A percentile compares a stretch with the other conserved stretches of the same genome.
These are phyloP conservation scores for Phaedon cochleariae DNA, from an alignment of 2,888 invertebrate species.

Conservation along the genomic window DNA sequence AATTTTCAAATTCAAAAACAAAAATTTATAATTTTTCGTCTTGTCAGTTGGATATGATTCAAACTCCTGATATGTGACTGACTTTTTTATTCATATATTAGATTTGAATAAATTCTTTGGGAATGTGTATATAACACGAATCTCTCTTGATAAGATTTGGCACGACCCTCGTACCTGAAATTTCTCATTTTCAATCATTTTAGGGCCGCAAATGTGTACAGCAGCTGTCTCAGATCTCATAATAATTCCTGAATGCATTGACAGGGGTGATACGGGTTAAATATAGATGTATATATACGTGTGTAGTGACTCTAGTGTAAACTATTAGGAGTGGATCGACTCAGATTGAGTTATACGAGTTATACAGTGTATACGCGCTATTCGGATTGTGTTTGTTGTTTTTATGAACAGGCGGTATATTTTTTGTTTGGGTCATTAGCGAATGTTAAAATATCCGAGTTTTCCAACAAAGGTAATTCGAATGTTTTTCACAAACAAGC, in stretches of 20 bases:
- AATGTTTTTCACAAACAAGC: too few relatives aligned
- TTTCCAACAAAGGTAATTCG: too few relatives aligned
- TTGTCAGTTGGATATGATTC: too few relatives aligned
- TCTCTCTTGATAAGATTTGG: background rate
- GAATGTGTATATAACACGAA: too few relatives aligned
- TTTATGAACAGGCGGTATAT: slow-evolving; percentile 28
- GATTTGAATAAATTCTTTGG: too few relatives aligned
- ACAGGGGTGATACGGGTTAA: slow-evolving; percentile 59
- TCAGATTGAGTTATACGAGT: background rate
- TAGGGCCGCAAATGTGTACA: slow-evolving; percentile 56
- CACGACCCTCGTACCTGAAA: background rate
- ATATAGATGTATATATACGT: slow-evolving; percentile 54
- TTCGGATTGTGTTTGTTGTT: slow-evolving; percentile 35
- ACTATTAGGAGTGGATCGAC: background rate
- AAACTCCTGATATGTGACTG: too few relatives aligned
- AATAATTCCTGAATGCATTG: slow-evolving; percentile 37
- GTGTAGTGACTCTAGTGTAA: background rate
- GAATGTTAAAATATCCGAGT: background rate
- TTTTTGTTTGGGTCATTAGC: slow-evolving; percentile 26
- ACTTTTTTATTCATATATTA: too few relatives aligned
- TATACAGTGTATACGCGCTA: too few relatives aligned
- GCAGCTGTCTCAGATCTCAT: slow-evolving; percentile 60
- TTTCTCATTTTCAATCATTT: background rate
- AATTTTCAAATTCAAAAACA: too few relatives aligned
- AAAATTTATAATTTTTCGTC: too few relatives aligned